A percentile compares a stretch with the other conserved stretches of the same genome.
These are phyloP conservation scores for Argopecten irradians DNA, from an alignment of 1,140 invertebrate genomes.

Conservation along the genomic window DNA sequence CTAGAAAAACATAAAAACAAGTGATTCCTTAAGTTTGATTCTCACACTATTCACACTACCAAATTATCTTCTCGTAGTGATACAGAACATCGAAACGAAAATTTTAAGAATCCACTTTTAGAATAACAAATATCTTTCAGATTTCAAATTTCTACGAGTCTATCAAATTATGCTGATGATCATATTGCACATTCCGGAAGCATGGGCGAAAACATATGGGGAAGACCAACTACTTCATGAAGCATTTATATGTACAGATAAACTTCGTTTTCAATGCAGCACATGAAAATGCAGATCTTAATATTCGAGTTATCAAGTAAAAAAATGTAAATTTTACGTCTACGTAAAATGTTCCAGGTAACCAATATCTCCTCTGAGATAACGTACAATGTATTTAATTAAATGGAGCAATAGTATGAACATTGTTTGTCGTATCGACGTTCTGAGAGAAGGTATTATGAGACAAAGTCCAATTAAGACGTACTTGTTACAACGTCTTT, in stretches of 20 bases:
- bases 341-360: too few relatives aligned
- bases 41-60: background rate
- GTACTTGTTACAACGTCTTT: background rate
- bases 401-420: background rate
- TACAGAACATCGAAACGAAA: background rate
- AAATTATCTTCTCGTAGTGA: background rate
- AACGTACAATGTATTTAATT: too few relatives aligned
- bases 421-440: background rate
- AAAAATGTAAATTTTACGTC: too few relatives aligned
- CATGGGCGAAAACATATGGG: background rate
- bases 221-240: background rate
- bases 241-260: background rate
- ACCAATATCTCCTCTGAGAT: too few relatives aligned
- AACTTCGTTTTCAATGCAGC: too few relatives aligned
- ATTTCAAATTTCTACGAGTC: background rate
- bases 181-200: background rate
- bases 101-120: background rate
- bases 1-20: background rate
- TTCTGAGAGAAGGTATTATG: background rate
- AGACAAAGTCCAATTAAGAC: background rate
- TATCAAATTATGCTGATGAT: slow-evolving; percentile 10
- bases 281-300: too few relatives aligned
- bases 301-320: too few relatives aligned
- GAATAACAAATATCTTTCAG: background rate
- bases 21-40: background rate